Evolutionary conservation across 1,140 invertebrate genomes (phyloP).

Genomic region (Rhysida immarginata): DNA sequence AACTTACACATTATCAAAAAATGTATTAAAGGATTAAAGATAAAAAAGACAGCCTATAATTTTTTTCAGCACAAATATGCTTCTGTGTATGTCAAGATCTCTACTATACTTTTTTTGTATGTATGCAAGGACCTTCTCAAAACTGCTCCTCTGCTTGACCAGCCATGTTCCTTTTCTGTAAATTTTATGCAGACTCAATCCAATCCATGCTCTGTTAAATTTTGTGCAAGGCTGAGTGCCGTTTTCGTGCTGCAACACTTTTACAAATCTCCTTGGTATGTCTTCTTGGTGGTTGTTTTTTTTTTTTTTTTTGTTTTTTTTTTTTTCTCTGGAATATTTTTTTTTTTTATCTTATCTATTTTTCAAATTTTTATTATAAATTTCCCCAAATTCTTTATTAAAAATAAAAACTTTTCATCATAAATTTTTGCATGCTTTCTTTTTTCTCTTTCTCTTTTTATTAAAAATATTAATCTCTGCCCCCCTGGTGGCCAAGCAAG

Average conservation of each 20-base stretch:
- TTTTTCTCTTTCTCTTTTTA: neutral
- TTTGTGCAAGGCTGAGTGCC: neutral
- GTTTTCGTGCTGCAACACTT: neutral
- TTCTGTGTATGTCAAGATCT: no score
- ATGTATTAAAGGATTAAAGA: no score
- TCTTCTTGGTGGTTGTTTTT: constrained; percentile 6
- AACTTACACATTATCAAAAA: no score
- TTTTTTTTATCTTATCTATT: constrained; percentile 12
- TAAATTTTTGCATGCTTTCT: constrained; percentile 6
- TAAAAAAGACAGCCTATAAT: no score
- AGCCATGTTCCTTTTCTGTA: neutral
- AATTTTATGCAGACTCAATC: neutral
- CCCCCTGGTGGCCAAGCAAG: constrained; percentile 29
- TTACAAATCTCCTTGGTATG: neutral
- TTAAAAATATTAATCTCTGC: constrained; percentile 27
- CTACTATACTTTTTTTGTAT: constrained; percentile 11
- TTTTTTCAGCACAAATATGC: no score
- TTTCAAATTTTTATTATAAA: constrained; percentile 13
- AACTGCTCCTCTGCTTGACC: constrained; percentile 37
- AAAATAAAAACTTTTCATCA: neutral
- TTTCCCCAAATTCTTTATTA: constrained; percentile 4
- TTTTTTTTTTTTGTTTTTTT: constrained; percentile 7
- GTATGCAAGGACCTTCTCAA: constrained; percentile 50
- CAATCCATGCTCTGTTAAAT: neutral
- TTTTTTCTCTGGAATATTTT: neutral